Evolutionary conservation across 2,113 vertebrate species (phyloP).

Genomic region (Arvicanthis niloticus): DNA sequence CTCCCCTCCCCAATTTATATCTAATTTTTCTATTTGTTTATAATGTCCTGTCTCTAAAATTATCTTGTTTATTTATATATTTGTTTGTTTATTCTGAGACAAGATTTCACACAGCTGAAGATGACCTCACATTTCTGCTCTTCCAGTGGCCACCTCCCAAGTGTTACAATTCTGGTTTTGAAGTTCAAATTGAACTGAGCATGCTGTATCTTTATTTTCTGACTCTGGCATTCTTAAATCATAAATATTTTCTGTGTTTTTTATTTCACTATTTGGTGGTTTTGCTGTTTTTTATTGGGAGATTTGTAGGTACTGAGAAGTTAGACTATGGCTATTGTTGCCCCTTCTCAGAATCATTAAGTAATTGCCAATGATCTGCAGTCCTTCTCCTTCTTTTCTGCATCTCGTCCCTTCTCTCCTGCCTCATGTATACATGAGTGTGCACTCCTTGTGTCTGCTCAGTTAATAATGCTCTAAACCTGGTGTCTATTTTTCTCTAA

Average conservation of each 20-base stretch:
- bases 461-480: slow-evolving; percentile 21
- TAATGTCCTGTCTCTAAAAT: background rate
- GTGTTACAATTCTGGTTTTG: background rate
- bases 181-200: slow-evolving; percentile 17
- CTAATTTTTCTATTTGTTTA: background rate
- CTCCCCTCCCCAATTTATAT: background rate
- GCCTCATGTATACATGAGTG: background rate
- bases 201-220: slow-evolving; percentile 42
- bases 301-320: background rate
- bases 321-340: background rate
- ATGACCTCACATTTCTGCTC: background rate
- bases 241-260: slow-evolving; percentile 24
- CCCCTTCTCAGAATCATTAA: background rate
- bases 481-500: background rate
- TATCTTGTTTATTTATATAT: background rate
- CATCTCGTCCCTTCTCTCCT: background rate
- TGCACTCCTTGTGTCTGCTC: background rate
- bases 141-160: no score
- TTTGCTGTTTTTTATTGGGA: background rate
- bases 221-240: background rate
- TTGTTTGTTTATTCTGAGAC: background rate
- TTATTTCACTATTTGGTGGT: slow-evolving; percentile 22
- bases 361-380: background rate
- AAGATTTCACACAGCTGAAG: background rate
- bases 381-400: background rate